These are phyloP conservation scores for Apis laboriosa DNA, from an alignment of 1,140 invertebrate genomes.

Conservation along the genomic window DNA sequence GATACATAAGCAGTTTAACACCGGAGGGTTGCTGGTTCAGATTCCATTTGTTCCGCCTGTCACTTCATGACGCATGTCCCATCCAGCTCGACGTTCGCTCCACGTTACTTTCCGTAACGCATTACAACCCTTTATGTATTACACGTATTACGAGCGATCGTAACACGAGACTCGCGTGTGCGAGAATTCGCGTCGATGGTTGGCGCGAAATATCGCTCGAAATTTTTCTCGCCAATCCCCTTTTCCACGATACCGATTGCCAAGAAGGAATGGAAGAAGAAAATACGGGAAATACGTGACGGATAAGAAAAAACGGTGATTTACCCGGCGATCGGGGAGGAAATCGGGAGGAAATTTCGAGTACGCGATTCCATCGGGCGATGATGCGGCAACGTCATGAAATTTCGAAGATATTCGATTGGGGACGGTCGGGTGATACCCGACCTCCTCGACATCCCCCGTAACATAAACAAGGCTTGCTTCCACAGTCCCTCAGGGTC, in stretches of 20 bases:
- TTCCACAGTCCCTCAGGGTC: slow-evolving; percentile 40
- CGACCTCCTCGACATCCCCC: slow-evolving; percentile 44
- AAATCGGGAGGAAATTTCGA: neutral
- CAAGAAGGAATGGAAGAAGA: no score
- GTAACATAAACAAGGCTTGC: slow-evolving; percentile 66
- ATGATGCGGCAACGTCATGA: slow-evolving; percentile 43
- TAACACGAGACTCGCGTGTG: neutral
- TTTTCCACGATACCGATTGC: neutral
- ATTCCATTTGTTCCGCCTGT: slow-evolving; percentile 82
- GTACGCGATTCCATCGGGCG: neutral
- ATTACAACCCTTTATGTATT: slow-evolving; percentile 71
- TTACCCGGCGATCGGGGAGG: no score
- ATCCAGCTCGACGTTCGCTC: slow-evolving; percentile 71
- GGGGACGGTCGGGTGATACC: slow-evolving; percentile 32
- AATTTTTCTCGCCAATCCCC: slow-evolving; percentile 20
- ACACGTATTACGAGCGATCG: slow-evolving; percentile 41
- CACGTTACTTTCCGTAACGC: slow-evolving; percentile 66
- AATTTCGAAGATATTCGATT: slow-evolving; percentile 64
- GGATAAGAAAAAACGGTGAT: neutral
- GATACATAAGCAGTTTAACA: slow-evolving; percentile 80
- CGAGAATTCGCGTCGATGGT: neutral
- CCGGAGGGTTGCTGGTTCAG: slow-evolving; percentile 80
- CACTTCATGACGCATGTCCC: slow-evolving; percentile 78
- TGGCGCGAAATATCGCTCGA: slow-evolving; percentile 8
- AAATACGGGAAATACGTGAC: neutral